Percentiles rank a stretch among this genome's conserved stretches.
These are phyloP conservation scores for Zelleria hepariella DNA, from an alignment of 2,888 invertebrate species.

Conservation along the genomic window DNA sequence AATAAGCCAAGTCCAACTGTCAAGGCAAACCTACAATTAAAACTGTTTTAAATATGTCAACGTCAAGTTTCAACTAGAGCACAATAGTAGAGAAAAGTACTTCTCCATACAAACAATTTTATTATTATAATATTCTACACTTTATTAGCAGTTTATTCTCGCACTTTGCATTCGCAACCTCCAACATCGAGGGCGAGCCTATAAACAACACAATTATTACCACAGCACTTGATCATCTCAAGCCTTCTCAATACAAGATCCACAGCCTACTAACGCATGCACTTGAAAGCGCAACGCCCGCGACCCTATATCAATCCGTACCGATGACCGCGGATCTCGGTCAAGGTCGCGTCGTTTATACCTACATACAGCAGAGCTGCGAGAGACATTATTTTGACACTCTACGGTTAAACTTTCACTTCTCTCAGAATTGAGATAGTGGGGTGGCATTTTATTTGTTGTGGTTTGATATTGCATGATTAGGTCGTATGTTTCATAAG, in stretches of 20 bases:
- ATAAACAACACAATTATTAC: not conserved
- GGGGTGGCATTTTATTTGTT: not conserved
- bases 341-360: constrained; percentile 36
- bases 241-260: not conserved
- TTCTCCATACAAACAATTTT: no score
- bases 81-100: no score
- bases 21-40: no score
- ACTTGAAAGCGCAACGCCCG: constrained; percentile 37
- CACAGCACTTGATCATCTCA: not conserved
- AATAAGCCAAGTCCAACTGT: no score
- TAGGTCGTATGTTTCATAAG: not conserved
- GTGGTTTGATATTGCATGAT: not conserved
- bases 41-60: no score
- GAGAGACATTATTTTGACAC: not conserved
- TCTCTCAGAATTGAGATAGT: not conserved
- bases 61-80: no score
- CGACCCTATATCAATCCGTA: constrained; percentile 45
- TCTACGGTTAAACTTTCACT: not conserved
- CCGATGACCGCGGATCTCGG: constrained; percentile 47
- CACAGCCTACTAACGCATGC: constrained; percentile 16
- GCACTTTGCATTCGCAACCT: no score
- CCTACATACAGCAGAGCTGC: not conserved
- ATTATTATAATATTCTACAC: no score
- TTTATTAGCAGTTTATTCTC: no score
- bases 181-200: not conserved